A percentile compares a stretch with the other conserved stretches of the same genome.
Conservation (phyloP, 2,888 invertebrate species). For the Chaitophorus viminalis region DNA sequence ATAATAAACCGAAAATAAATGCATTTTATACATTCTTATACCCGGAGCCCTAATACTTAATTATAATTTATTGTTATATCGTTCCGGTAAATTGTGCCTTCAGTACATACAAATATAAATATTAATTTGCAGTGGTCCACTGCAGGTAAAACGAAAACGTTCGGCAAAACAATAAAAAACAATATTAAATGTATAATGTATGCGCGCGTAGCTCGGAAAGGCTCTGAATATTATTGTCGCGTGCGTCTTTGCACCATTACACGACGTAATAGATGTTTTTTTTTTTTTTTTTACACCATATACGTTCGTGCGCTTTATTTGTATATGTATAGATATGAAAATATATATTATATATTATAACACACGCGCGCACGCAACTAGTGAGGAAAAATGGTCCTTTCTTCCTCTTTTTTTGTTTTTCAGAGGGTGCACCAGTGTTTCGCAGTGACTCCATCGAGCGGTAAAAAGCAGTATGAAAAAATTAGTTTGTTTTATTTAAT, state of each 20-base stretch:
- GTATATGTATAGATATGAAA: neutral
- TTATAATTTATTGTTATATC: no score
- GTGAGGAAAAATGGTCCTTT: conserved; percentile 49
- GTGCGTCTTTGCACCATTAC: conserved; percentile 4
- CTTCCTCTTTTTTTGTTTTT: neutral
- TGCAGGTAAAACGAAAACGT: no score
- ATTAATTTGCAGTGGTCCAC: no score
- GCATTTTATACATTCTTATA: no score
- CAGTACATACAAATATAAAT: neutral
- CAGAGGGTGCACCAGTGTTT: conserved; percentile 8
- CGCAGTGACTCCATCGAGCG: conserved; percentile 47
- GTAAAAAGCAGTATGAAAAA: conserved; percentile 49
- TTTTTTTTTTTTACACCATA: neutral
- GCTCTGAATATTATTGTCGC: neutral
- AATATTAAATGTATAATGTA: neutral
- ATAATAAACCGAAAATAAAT: no score
- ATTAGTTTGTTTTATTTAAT: conserved; percentile 59
- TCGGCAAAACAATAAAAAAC: neutral
- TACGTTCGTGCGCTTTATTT: neutral
- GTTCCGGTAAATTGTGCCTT: neutral
- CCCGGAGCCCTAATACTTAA: no score
- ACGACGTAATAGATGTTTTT: neutral
- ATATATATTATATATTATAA: neutral
- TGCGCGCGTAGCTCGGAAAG: neutral
- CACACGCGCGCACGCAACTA: conserved; percentile 23